Conservation (phyloP, 2,797 vertebrate genomes). For the Thunnus albacares region DNA sequence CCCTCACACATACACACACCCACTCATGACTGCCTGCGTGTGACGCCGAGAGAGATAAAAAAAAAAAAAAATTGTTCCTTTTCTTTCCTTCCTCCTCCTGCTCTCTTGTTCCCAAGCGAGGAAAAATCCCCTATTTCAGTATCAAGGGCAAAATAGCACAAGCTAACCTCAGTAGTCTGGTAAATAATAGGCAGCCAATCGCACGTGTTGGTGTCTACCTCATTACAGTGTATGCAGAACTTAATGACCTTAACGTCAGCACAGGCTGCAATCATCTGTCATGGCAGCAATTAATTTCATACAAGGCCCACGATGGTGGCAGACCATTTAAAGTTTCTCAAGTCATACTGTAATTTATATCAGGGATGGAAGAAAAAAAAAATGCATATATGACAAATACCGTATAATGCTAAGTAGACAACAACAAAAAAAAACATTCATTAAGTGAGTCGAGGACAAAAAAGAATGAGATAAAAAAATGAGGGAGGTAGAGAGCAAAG, state of each 20-base stretch:
- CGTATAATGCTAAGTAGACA: conserved; percentile 73
- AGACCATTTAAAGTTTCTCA: conserved; percentile 81
- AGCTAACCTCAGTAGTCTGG: conserved; percentile 81
- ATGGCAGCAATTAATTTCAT: conserved; percentile 86
- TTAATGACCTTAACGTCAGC: conserved; percentile 87
- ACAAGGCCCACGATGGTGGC: conserved; percentile 74
- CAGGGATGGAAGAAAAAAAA: conserved; percentile 35
- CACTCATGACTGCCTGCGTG: conserved; percentile 18
- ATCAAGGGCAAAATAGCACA: conserved; percentile 78
- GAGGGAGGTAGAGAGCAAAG: conserved; percentile 51
- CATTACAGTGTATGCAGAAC: conserved; percentile 86
- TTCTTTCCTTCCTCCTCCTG: conserved; percentile 58
- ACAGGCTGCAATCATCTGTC: conserved; percentile 83
- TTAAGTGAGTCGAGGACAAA: conserved; percentile 70
- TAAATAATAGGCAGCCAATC: conserved; percentile 90
- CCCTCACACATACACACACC: conserved; percentile 16
- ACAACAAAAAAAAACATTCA: conserved; percentile 77
- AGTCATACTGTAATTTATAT: conserved; percentile 78
- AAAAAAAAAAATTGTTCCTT: conserved; percentile 46
- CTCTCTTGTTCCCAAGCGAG: conserved; percentile 61
- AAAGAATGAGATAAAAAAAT: conserved; percentile 39
- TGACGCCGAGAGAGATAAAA: conserved; percentile 12
- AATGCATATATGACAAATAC: conserved; percentile 74
- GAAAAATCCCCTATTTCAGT: conserved; percentile 67
- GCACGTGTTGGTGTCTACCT: conserved; percentile 82